Base-by-base conservation (phyloP, 2,888 invertebrate species). In the Falcaria lacertinaria region DNA sequence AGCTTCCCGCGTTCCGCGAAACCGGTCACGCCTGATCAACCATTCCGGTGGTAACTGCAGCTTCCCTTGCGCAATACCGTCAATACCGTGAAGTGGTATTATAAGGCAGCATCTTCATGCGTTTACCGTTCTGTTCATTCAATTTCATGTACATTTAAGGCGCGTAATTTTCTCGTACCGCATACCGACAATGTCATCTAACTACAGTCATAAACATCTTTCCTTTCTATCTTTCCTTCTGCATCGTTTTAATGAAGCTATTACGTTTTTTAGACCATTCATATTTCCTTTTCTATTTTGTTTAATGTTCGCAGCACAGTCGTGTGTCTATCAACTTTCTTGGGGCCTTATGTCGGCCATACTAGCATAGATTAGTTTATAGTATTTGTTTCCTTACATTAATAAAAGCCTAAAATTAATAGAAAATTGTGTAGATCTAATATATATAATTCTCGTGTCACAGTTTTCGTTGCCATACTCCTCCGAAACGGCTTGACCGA, bases 1-100 rank as follows among this genome's bases (percentile, higher is more conserved):
- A 14, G 37, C 22, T 8, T 25, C 36, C 14, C 43, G 51, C 50
- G 53, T 44, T 32, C 22, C 40, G 44, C 28, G 45, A 45, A 63
- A 69, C 70, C 69, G 66, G 68, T 66, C 54, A 37, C 48, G 44
- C 33, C 14, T 34, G 42, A 42, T 42, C 59, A 59, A 59, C 68
- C 54, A 64, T 64, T 50, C 46, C 37, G 38, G 40, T 36, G 43
- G 49, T 50, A 50, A 49, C 42, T 41, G 44, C 42, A 50, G 48
- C 61, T 60, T 65, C 63, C 57, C 58, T 70, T 66, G 61, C 70
- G 67, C 52, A 68, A 71, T 49, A 52, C 48, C 47, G 25, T 25
- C 25, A 25, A 25, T 8, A 25, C 7, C 19, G 3, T 3, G 19
- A 19, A 19, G 19, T 4, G 3, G 22, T 22, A 6, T 11, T 28